Conservation (phyloP, 1,140 invertebrate species). For the Portunus trituberculatus region DNA sequence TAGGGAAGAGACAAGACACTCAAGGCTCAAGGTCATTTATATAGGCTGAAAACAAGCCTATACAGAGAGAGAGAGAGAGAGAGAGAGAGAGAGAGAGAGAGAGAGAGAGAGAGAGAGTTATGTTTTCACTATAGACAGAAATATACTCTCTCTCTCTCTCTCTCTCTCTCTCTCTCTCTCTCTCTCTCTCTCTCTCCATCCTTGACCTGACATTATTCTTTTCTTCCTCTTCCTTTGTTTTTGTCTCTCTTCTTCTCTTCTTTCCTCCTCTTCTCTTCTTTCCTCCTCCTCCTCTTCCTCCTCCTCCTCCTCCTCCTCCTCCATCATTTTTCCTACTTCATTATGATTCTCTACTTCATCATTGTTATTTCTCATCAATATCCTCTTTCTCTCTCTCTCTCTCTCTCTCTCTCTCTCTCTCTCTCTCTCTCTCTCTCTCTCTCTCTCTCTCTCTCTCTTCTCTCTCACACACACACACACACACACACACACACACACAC, state of each 20-base stretch:
- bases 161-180: too few relatives aligned
- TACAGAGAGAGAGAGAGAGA: background rate
- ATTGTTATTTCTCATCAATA: background rate
- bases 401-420: slow-evolving; percentile 5
- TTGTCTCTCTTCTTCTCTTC: too few relatives aligned
- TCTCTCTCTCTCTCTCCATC: too few relatives aligned
- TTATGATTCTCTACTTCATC: background rate
- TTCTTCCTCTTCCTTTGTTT: too few relatives aligned
- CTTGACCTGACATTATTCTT: too few relatives aligned
- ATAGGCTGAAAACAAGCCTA: background rate
- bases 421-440: slow-evolving; percentile 14
- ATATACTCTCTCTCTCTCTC: too few relatives aligned
- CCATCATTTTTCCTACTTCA: background rate
- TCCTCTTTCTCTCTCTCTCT: background rate
- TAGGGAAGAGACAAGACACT: background rate
- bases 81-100: slow-evolving; percentile 7
- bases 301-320: too few relatives aligned
- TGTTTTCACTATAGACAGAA: too few relatives aligned
- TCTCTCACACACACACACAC: too few relatives aligned
- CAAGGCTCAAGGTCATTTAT: background rate
- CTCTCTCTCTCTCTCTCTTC: background rate
- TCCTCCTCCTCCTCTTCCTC: too few relatives aligned
- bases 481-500: too few relatives aligned
- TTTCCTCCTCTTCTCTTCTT: too few relatives aligned
- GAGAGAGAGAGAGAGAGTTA: background rate